Conservation (phyloP, 2,113 vertebrate genomes). For the Synodontis membranacea region DNA sequence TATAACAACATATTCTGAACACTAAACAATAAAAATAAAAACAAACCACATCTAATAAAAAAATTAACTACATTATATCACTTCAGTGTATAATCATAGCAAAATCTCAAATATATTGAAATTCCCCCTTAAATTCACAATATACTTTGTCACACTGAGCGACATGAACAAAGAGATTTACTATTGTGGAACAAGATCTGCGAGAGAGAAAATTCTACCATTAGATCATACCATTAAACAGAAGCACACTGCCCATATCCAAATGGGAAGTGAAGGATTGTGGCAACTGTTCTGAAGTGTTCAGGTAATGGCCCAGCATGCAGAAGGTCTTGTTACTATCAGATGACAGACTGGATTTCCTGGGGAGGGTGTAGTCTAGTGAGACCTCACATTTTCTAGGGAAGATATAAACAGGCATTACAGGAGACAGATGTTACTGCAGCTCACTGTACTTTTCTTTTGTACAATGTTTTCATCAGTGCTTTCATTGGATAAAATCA, state of each 20-base stretch:
- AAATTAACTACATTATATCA: background rate
- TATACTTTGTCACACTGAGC: background rate
- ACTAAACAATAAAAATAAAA: background rate
- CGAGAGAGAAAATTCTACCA: constrained; percentile 37
- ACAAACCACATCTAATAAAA: background rate
- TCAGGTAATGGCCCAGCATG: constrained; percentile 85
- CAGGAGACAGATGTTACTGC: background rate
- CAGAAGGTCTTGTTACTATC: constrained; percentile 95
- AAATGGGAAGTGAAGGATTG: constrained; percentile 73
- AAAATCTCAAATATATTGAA: background rate
- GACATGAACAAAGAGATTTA: background rate
- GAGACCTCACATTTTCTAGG: constrained; percentile 85
- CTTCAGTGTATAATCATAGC: background rate
- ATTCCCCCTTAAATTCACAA: background rate
- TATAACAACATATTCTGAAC: background rate
- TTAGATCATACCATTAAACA: constrained; percentile 88
- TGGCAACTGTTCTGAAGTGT: constrained; percentile 77
- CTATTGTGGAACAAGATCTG: background rate
- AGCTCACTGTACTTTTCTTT: background rate
- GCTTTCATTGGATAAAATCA: background rate
- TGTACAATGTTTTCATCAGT: background rate
- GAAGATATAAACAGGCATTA: constrained; percentile 9
- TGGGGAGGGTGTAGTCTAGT: constrained; percentile 88
- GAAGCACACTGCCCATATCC: constrained; percentile 87
- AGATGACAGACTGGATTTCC: constrained; percentile 91